These are phyloP conservation scores for Meloidogyne floridensis DNA, from an alignment of 1,140 invertebrate genomes.

Conservation along the genomic window DNA sequence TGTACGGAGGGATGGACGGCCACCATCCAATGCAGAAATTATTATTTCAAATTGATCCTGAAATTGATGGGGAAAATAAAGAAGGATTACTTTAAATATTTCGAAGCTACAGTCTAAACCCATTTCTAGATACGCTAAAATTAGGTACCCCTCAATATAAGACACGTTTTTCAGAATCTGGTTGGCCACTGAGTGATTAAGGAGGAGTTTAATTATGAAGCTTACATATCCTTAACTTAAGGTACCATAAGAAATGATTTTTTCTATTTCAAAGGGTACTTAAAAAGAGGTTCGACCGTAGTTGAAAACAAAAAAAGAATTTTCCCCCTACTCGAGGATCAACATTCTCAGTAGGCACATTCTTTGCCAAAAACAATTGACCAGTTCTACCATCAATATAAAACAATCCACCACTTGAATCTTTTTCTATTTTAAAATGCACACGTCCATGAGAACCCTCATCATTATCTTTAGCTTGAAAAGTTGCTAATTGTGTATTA, in stretches of 20 bases:
- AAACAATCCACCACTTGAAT: constrained; percentile 5
- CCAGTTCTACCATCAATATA: background rate
- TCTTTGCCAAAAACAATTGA: background rate
- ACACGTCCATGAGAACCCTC: constrained; percentile 44
- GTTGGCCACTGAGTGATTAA: no score
- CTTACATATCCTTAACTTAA: no score
- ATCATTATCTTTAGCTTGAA: constrained; percentile 52
- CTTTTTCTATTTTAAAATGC: constrained; percentile 40
- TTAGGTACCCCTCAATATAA: no score
- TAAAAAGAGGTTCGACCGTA: no score
- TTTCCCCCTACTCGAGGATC: background rate
- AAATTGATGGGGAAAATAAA: background rate
- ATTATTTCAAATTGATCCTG: constrained; percentile 38
- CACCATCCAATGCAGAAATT: constrained; percentile 50
- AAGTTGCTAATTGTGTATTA: constrained; percentile 35
- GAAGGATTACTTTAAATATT: background rate
- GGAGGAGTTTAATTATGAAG: background rate
- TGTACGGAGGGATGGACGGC: constrained; percentile 52
- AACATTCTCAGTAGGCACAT: background rate
- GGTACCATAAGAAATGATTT: background rate
- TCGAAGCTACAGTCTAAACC: no score
- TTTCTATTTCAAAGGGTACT: no score
- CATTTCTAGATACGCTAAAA: no score
- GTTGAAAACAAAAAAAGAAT: no score
- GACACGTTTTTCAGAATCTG: no score